Conservation (phyloP, 2,888 invertebrate genomes). For the Meandrusa payeni region DNA sequence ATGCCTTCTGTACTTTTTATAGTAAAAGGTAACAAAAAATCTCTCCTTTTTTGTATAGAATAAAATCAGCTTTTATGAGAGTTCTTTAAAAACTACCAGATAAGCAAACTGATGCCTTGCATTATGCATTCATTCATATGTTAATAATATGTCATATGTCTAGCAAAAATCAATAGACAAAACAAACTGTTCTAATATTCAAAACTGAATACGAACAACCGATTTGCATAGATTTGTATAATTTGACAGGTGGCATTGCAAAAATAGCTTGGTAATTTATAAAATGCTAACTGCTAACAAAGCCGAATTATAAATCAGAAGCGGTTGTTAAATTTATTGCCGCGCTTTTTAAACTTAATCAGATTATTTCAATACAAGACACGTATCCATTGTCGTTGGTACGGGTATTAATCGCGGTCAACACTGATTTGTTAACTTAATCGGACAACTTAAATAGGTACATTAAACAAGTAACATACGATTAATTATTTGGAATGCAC, state of each 20-base stretch:
- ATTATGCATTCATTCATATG: no score
- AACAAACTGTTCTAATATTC: conserved; percentile 8
- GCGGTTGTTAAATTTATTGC: conserved; percentile 20
- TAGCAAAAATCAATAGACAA: no score
- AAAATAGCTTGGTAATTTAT: conserved; percentile 34
- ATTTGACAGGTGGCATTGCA: conserved; percentile 35
- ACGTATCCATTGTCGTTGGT: conserved; percentile 26
- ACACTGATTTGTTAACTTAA: conserved; percentile 13
- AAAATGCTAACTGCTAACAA: conserved; percentile 19
- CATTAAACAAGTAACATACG: conserved; percentile 14
- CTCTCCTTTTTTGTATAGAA: no score
- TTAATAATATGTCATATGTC: no score
- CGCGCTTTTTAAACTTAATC: conserved; percentile 21
- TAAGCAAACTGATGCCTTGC: no score
- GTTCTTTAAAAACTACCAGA: no score
- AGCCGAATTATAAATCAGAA: conserved; percentile 26
- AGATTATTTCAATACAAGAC: conserved; percentile 26
- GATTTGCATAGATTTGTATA: conserved; percentile 36
- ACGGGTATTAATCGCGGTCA: conserved; percentile 16
- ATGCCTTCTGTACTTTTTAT: no score
- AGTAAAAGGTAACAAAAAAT: no score
- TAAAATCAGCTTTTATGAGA: no score
- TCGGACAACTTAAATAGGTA: conserved; percentile 12
- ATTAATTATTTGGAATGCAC: conserved; percentile 17
- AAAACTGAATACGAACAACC: conserved; percentile 1